Evolutionary conservation across 2,113 vertebrate species (phyloP).

Genomic region (Colossoma macropomum): DNA sequence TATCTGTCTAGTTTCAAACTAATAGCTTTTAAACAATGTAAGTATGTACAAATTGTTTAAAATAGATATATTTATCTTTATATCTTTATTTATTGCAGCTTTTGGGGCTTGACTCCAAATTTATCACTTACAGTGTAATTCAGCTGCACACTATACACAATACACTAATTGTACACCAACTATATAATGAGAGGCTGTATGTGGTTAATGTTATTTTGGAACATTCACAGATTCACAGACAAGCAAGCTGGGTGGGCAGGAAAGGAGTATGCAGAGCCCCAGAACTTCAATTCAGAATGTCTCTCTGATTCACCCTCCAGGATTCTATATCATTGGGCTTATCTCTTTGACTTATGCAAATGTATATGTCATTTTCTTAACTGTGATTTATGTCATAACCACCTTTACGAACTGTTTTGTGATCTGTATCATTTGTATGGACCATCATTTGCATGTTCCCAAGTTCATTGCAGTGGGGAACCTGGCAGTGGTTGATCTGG

Average conservation of each 20-base stretch:
- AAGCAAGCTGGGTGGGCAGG: not conserved
- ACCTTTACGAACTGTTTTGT: slow-evolving; percentile 67
- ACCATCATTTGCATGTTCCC: slow-evolving; percentile 65
- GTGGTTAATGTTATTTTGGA: not conserved
- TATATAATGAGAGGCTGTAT: too few species aligned
- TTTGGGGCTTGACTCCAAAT: too few species aligned
- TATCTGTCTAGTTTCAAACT: too few species aligned
- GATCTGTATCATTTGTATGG: slow-evolving; percentile 61
- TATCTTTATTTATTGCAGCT: too few species aligned
- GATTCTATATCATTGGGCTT: slow-evolving; percentile 71
- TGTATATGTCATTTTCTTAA: slow-evolving; percentile 69
- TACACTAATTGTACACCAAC: too few species aligned
- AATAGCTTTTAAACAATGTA: too few species aligned
- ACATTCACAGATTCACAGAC: slow-evolving; percentile 14
- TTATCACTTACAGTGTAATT: too few species aligned
- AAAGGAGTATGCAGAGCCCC: slow-evolving; percentile 54
- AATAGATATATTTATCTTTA: too few species aligned
- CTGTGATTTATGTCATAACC: slow-evolving; percentile 63
- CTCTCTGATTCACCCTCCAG: slow-evolving; percentile 69
- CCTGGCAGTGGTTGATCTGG: slow-evolving; percentile 67
- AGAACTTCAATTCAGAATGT: slow-evolving; percentile 41
- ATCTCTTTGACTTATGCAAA: slow-evolving; percentile 51
- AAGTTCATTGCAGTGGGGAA: slow-evolving; percentile 72
- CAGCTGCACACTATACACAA: too few species aligned
- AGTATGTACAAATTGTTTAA: too few species aligned